A percentile compares a stretch with the other conserved stretches of the same genome.
These are phyloP conservation scores for Brienomyrus longianalis DNA, from an alignment of 2,113 vertebrate species.

Conservation along the genomic window DNA sequence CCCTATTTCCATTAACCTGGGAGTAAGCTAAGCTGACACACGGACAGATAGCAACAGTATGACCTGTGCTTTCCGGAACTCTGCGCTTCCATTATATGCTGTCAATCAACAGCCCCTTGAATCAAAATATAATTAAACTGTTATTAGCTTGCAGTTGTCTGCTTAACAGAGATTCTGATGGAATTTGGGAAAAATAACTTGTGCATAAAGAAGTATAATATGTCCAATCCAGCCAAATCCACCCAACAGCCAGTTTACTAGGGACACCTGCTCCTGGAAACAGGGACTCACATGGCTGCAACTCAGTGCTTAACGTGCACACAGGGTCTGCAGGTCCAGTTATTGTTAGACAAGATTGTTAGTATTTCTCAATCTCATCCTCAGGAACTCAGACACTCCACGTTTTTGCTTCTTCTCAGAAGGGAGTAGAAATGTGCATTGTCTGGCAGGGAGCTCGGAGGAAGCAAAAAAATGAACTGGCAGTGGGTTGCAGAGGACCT, in stretches of 20 bases:
- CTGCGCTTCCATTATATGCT: constrained; percentile 24
- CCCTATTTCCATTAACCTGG: background rate
- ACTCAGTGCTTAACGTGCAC: background rate
- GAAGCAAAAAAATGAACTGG: background rate
- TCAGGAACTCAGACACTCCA: background rate
- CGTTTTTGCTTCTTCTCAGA: background rate
- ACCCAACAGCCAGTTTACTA: background rate
- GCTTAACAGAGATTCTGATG: background rate
- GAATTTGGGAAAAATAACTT: background rate
- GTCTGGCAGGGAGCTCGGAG: background rate
- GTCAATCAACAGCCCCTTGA: background rate
- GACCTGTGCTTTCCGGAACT: constrained; percentile 32
- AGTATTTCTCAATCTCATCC: background rate
- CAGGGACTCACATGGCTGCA: background rate
- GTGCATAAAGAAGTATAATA: background rate
- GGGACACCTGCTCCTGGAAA: background rate
- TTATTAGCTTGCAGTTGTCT: background rate
- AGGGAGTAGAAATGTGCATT: background rate
- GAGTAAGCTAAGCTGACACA: constrained; percentile 33
- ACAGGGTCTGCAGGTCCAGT: background rate
- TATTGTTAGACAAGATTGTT: background rate
- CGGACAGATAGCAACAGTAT: constrained; percentile 27
- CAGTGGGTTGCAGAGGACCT: background rate
- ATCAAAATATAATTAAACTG: background rate
- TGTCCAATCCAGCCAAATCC: background rate